These are phyloP conservation scores for Catharus bicknelli DNA, from an alignment of 2,113 vertebrate genomes.

Conservation along the genomic window DNA sequence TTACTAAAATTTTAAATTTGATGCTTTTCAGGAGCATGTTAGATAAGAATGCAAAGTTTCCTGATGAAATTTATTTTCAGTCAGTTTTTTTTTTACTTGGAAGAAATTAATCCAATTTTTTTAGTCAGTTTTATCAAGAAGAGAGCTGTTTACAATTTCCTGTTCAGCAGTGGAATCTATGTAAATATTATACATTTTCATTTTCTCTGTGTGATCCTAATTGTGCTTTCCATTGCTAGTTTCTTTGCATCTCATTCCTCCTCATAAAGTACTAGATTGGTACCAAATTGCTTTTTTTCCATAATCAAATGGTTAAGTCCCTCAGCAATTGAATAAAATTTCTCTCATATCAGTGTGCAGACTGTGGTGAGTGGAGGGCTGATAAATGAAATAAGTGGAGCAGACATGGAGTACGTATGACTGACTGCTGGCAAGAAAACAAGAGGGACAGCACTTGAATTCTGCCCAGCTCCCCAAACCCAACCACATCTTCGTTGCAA, in stretches of 20 bases:
- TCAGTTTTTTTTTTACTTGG: not conserved
- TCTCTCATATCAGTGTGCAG: not conserved
- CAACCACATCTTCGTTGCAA: not conserved
- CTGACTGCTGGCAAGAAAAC: not conserved
- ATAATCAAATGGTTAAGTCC: not conserved
- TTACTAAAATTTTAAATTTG: not conserved
- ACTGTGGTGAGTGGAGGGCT: not conserved
- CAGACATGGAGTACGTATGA: accelerated
- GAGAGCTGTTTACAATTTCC: not conserved
- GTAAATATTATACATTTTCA: not conserved
- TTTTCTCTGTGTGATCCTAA: not conserved
- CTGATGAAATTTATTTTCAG: not conserved
- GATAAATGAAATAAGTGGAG: not conserved
- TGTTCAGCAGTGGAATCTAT: not conserved
- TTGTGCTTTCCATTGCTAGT: not conserved
- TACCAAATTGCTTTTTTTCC: not conserved
- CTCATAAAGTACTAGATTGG: not conserved
- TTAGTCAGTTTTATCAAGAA: not conserved
- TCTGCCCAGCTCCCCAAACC: not conserved
- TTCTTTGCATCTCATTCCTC: not conserved
- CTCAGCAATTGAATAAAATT: not conserved
- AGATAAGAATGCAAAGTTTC: not conserved
- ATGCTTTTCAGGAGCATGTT: not conserved
- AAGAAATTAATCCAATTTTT: not conserved
- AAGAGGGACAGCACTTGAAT: not conserved